Percentiles rank a stretch among this genome's conserved stretches.
Conservation (phyloP, 92 coral and sea anemone species). For the Meandrina meandrites region DNA sequence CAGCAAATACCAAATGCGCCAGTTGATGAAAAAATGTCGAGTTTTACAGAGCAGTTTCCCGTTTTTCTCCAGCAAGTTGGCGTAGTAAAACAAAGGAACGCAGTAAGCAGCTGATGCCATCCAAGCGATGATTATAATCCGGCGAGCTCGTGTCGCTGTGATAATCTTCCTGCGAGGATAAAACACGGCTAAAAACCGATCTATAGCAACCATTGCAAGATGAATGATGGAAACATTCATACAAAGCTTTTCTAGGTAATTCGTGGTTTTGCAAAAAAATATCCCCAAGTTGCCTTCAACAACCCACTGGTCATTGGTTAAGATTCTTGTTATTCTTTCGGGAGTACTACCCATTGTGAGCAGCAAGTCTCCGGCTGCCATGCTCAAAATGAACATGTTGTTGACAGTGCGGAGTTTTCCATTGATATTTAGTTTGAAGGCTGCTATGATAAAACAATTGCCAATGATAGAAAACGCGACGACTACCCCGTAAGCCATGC, state of each 20-base stretch:
- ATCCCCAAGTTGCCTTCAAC: slow-evolving; percentile 48
- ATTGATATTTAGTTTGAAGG: slow-evolving; percentile 54
- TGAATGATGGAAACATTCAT: slow-evolving; percentile 64
- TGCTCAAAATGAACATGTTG: slow-evolving; percentile 58
- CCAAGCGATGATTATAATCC: slow-evolving; percentile 50
- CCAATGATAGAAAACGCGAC: slow-evolving; percentile 49
- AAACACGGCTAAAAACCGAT: slow-evolving; percentile 62
- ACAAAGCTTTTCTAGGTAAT: slow-evolving; percentile 65
- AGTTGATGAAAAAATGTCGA: slow-evolving; percentile 53
- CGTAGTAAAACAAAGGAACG: slow-evolving; percentile 55
- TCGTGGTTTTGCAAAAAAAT: slow-evolving; percentile 54
- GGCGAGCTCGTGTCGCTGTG: slow-evolving; percentile 40
- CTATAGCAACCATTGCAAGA: slow-evolving; percentile 62
- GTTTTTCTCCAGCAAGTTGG: slow-evolving; percentile 26
- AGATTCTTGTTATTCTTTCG: slow-evolving; percentile 58
- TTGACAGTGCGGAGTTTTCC: slow-evolving; percentile 68
- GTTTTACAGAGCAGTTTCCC: slow-evolving; percentile 51
- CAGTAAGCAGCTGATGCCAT: slow-evolving; percentile 46
- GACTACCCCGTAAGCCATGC: slow-evolving; percentile 42
- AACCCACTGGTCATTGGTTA: slow-evolving; percentile 50
- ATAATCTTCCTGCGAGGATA: slow-evolving; percentile 59
- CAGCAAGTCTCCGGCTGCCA: slow-evolving; percentile 62
- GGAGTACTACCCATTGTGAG: slow-evolving; percentile 63
- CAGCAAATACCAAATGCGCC: slow-evolving; percentile 64
- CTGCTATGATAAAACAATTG: slow-evolving; percentile 50